A percentile compares a stretch with the other conserved stretches of the same genome.
phyloP scores from a whole-genome alignment of 2,888 invertebrate species.

The Spodoptera exigua region DNA sequence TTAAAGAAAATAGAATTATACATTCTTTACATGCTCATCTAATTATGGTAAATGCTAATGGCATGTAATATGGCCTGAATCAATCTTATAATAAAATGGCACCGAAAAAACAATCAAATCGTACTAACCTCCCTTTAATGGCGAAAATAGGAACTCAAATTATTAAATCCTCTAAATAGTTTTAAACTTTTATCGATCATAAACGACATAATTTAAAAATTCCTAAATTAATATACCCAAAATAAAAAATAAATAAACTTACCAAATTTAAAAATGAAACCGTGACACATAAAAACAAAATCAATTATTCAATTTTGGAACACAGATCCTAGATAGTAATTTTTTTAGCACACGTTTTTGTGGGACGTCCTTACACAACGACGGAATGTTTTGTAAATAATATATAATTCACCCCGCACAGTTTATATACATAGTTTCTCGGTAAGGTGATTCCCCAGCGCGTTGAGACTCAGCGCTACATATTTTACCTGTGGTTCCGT shows the following conservation, averaged over 20 bases:
- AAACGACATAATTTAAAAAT: neutral
- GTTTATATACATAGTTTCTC: constrained; percentile 62
- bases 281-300: constrained; percentile 9
- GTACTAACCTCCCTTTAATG: too few species aligned
- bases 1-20: too few species aligned
- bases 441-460: constrained; percentile 68
- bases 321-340: constrained; percentile 32
- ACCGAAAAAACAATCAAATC: too few species aligned
- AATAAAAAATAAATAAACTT: constrained; percentile 12
- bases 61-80: too few species aligned
- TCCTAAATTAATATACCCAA: neutral
- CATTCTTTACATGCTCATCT: too few species aligned
- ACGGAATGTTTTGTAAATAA: constrained; percentile 49
- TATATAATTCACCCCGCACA: constrained; percentile 49
- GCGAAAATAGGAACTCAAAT: too few species aligned
- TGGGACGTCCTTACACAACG: constrained; percentile 30
- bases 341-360: constrained; percentile 11
- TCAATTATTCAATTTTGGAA: constrained; percentile 9
- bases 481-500: too few species aligned
- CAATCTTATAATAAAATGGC: too few species aligned
- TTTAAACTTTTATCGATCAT: too few species aligned
- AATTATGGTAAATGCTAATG: too few species aligned
- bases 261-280: constrained; percentile 26
- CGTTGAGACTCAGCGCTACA: neutral
- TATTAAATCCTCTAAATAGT: too few species aligned